phyloP scores from a whole-genome alignment of 2,888 invertebrate species.

The Meandrusa payeni region DNA sequence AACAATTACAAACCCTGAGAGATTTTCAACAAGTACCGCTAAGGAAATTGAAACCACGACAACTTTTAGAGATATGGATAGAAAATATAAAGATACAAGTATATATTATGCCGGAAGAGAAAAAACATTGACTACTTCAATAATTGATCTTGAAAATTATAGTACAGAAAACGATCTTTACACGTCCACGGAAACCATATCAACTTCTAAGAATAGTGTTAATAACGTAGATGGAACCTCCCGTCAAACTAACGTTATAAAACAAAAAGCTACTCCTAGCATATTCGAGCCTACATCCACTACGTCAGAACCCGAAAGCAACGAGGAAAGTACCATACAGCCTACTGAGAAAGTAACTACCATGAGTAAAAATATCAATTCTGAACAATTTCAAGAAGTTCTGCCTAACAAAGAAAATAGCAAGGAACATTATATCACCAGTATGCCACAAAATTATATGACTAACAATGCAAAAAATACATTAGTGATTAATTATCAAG shows the following conservation, averaged over 20 bases:
- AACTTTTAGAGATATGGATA: background rate
- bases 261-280: no score
- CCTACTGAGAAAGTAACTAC: no score
- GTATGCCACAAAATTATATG: no score
- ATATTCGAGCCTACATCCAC: no score
- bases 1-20: background rate
- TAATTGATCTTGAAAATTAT: background rate
- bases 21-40: background rate
- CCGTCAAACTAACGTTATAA: background rate
- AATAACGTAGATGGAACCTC: background rate
- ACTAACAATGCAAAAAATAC: no score
- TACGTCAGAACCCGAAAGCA: no score
- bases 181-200: background rate
- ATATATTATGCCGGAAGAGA: background rate
- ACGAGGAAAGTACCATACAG: no score
- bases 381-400: no score
- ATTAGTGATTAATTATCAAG: no score
- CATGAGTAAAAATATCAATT: no score
- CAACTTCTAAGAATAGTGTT: background rate
- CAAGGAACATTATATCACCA: background rate
- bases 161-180: background rate
- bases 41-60: background rate
- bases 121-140: background rate
- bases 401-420: background rate
- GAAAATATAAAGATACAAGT: conserved; percentile 3